Conservation (phyloP, 2,113 vertebrate species). For the Pteruthius melanotis region DNA sequence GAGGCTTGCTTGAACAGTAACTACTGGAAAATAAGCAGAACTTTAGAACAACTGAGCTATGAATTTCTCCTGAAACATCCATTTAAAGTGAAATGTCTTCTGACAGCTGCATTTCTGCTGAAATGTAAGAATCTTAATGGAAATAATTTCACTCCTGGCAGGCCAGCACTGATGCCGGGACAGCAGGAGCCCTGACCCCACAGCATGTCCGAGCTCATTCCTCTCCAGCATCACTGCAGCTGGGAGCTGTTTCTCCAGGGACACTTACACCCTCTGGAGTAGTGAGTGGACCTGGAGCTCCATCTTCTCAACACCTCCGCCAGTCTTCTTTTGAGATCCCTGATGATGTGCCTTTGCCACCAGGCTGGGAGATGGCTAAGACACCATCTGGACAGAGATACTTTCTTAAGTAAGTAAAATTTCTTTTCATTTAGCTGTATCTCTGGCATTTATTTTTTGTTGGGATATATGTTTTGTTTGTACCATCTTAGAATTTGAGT, state of each 20-base stretch:
- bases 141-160: conserved; percentile 59
- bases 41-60: not conserved
- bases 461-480: not conserved
- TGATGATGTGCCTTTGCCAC: conserved; percentile 91
- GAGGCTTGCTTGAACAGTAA: not conserved
- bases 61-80: not conserved
- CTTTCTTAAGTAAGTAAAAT: conserved; percentile 93
- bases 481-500: not conserved
- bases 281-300: conserved; percentile 72
- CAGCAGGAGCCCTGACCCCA: conserved; percentile 85
- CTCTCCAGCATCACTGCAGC: conserved; percentile 92
- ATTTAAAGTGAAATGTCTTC: not conserved
- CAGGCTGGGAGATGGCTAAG: conserved; percentile 99
- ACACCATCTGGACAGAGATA: conserved; percentile 97
- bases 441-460: not conserved
- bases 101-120: not conserved
- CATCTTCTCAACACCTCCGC: conserved; percentile 88
- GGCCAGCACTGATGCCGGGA: conserved; percentile 94
- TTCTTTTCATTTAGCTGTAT: not conserved
- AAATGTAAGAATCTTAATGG: not conserved
- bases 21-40: not conserved
- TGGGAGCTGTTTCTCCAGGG: conserved; percentile 85
- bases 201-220: conserved; percentile 96
- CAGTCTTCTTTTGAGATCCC: conserved; percentile 98
- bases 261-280: conserved; percentile 78